A percentile compares a stretch with the other conserved stretches of the same genome.
phyloP scores from a whole-genome alignment of 2,113 vertebrate species.

The Neodontobutis hainanensis region DNA sequence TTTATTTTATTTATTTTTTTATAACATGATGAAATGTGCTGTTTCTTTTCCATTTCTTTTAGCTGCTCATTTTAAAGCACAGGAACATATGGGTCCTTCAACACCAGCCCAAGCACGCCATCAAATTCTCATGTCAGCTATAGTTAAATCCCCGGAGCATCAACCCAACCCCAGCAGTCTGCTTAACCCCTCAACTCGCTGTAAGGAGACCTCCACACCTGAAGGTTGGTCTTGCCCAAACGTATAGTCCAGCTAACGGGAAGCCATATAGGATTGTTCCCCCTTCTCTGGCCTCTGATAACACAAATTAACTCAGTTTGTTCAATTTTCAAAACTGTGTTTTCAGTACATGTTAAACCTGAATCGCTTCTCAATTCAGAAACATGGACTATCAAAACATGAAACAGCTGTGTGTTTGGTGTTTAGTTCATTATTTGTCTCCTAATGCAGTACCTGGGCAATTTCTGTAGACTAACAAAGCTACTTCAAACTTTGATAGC shows the following conservation, averaged over 20 bases:
- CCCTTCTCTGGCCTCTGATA: no score
- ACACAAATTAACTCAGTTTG: no score
- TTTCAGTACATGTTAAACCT: conserved; percentile 36
- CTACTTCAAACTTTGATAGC: no score
- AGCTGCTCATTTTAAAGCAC: conserved; percentile 95
- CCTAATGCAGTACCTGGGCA: conserved; percentile 2
- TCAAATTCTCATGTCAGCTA: conserved; percentile 98
- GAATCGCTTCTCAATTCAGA: background rate
- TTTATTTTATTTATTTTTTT: no score
- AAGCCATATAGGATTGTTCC: background rate
- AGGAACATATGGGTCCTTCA: conserved; percentile 88
- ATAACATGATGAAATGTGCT: background rate
- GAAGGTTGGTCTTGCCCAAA: conserved; percentile 81
- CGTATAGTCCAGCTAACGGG: background rate
- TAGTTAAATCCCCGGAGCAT: conserved; percentile 95
- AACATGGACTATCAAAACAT: conserved; percentile 6
- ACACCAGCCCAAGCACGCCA: conserved; percentile 94
- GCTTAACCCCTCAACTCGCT: conserved; percentile 90
- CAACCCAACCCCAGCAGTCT: conserved; percentile 94
- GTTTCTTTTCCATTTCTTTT: conserved; percentile 13
- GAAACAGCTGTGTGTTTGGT: conserved; percentile 4
- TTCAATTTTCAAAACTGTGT: background rate
- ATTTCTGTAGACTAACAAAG: no score
- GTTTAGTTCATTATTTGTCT: conserved; percentile 30
- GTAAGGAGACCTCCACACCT: conserved; percentile 92